phyloP scores from a whole-genome alignment of 2,888 invertebrate genomes.

The Rotaria socialis region DNA sequence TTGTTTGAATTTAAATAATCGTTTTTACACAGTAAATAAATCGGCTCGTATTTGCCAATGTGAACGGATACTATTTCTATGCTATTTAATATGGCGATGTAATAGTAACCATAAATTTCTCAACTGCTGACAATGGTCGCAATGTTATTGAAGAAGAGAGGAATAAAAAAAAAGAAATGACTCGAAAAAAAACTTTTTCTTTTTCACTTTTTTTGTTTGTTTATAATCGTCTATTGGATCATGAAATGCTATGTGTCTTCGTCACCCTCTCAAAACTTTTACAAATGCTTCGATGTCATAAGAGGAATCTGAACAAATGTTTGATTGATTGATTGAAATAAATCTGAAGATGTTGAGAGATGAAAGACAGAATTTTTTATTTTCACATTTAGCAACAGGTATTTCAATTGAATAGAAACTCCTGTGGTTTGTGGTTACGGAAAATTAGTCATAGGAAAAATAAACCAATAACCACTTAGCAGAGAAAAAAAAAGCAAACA shows the following conservation, averaged over 20 bases:
- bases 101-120: background rate
- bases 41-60: no score
- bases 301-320: slow-evolving; percentile 5
- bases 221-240: background rate
- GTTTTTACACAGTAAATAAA: no score
- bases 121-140: background rate
- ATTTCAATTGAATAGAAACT: background rate
- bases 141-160: background rate
- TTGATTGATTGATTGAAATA: slow-evolving; percentile 1
- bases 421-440: background rate
- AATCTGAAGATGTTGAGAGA: background rate
- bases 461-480: background rate
- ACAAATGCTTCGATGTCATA: background rate
- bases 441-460: background rate
- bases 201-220: background rate
- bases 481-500: background rate
- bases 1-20: no score
- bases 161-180: background rate
- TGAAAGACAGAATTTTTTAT: background rate
- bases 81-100: background rate
- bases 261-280: background rate
- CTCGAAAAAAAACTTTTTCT: background rate
- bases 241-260: background rate
- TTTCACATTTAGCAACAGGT: no score
- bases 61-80: background rate